Evolutionary conservation across 2,113 vertebrate species (phyloP).

Genomic region (Hoplias malabaricus): DNA sequence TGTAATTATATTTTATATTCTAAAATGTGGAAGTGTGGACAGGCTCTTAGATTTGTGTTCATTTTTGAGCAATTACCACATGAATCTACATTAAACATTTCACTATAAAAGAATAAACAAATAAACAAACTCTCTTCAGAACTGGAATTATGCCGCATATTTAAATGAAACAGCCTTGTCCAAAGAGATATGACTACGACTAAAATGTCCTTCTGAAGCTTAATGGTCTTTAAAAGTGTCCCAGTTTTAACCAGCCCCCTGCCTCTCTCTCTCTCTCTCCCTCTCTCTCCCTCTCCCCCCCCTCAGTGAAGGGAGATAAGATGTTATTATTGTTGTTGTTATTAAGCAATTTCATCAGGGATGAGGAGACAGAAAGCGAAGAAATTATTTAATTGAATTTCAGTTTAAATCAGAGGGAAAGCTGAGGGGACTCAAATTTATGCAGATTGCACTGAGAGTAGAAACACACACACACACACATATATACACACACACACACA

Average conservation of each 20-base stretch:
- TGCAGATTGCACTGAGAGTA: conserved; percentile 5
- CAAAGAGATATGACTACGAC: conserved; percentile 16
- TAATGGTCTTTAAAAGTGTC: conserved; percentile 33
- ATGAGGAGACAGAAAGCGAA: background rate
- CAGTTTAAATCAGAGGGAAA: conserved; percentile 15
- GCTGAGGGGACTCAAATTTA: conserved; percentile 25
- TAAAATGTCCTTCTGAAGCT: conserved; percentile 9
- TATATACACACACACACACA: too few relatives aligned
- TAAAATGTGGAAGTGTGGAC: too few relatives aligned
- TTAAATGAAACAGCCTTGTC: conserved; percentile 26
- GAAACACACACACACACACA: conserved; percentile 3
- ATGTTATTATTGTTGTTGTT: conserved; percentile 45
- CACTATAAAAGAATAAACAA: background rate
- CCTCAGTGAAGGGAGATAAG: conserved; percentile 26
- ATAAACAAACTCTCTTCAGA: background rate
- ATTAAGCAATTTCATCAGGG: conserved; percentile 32
- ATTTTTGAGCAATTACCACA: background rate
- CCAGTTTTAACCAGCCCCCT: conserved; percentile 35
- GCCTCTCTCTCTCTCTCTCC: conserved; percentile 30
- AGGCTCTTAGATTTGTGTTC: too few relatives aligned
- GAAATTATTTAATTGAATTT: conserved; percentile 46
- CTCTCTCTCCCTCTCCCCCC: background rate
- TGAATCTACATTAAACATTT: background rate
- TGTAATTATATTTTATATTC: too few relatives aligned
- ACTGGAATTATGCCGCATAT: background rate